Percentiles rank a stretch among this genome's conserved stretches.
Conservation (phyloP, 2,888 invertebrate genomes). For the Hydraecia micacea region DNA sequence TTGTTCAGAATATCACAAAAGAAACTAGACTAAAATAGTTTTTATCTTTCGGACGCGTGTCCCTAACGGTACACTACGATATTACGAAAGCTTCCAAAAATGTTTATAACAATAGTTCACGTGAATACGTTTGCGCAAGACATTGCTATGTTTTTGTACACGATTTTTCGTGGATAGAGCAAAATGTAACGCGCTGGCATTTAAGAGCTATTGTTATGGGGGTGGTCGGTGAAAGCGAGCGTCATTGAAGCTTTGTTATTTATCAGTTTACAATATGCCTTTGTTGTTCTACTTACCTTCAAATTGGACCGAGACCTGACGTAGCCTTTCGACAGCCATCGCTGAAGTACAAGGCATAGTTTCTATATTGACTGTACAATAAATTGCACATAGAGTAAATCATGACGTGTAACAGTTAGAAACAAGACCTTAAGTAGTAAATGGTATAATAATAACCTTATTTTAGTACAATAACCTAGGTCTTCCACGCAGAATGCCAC, state of each 20-base stretch:
- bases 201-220: conserved; percentile 76
- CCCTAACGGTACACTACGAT: conserved; percentile 83
- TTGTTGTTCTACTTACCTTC: conserved; percentile 61
- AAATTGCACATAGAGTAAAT: background rate
- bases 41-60: conserved; percentile 81
- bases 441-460: background rate
- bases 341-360: background rate
- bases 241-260: conserved; percentile 68
- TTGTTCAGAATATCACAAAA: conserved; percentile 83
- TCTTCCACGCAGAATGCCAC: conserved; percentile 61
- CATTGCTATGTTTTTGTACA: conserved; percentile 82
- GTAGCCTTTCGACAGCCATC: conserved; percentile 24
- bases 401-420: background rate
- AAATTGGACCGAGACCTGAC: conserved; percentile 39
- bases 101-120: conserved; percentile 80
- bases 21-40: conserved; percentile 80
- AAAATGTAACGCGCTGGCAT: conserved; percentile 78
- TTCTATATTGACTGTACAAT: background rate
- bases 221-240: conserved; percentile 87
- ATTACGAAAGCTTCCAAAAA: conserved; percentile 81
- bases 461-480: background rate
- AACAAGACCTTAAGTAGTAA: background rate
- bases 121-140: conserved; percentile 87
- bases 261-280: conserved; percentile 61
- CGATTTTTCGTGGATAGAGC: conserved; percentile 82